Base-by-base conservation (phyloP, 2,113 vertebrate genomes). In the Poicephalus gulielmi region DNA sequence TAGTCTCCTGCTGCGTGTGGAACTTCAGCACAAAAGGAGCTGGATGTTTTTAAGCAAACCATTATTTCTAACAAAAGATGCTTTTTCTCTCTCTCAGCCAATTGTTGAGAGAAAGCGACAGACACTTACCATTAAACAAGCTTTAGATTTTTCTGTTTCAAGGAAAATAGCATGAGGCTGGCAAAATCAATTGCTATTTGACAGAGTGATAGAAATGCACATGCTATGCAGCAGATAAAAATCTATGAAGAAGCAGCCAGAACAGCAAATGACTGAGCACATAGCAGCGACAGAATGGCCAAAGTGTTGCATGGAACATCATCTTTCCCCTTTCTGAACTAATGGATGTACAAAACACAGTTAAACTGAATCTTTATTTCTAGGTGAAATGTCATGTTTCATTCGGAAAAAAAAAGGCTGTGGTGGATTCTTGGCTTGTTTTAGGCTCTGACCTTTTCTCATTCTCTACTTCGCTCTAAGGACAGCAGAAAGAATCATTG, bases 41-140 rank as follows among this genome's bases (percentile, higher is more conserved):
- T 81, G 83, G 44, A 41, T 83, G 74, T 75, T 96, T 90, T 92
- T 86, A 95, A 90, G 83, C 86, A 92, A 86, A 86, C 88, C 66
- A 89, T 88, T 90, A 84, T 93, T 93, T 90, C 62, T 88, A 79
- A 94, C 62, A 96, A 96, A 93, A 86, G 80, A 68, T 49, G 69
- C 43, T 66, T 85, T 95, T 91, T 71, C 53, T 90, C 70, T 88
- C 67, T 73, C 64, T 83, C 69, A 64, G 66, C 41, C 83, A 88
- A 35, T 92, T 93, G 73, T 90, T 55, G 76, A 64, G 75, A 83
- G 62, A 92, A 93, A 95, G 69, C 0, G 0, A 35, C 49, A 71
- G 64, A 64, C 73, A 20, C 59, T 88, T 71, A 62, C 53, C 35
- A 68, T 93, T 92, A 64, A 94, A 83, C 86, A 75, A 66, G 86